Evolutionary conservation across 1,140 invertebrate genomes (phyloP).

Genomic region (Hycleus cichorii): DNA sequence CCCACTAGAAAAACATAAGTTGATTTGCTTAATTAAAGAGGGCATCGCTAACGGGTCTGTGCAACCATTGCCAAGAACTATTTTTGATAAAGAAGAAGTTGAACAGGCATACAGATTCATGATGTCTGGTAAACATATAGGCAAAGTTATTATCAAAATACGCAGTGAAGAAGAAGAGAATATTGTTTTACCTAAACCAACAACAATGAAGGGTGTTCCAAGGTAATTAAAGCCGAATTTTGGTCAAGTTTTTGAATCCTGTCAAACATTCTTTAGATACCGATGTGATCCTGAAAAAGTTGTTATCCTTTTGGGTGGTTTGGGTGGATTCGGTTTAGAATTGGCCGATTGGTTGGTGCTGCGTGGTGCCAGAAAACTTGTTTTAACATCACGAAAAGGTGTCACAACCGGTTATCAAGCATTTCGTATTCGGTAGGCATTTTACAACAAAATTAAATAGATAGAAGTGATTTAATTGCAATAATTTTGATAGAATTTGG

Average conservation of each 20-base stretch:
- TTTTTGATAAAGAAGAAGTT: slow-evolving; percentile 53
- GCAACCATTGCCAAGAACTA: slow-evolving; percentile 67
- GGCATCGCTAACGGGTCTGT: slow-evolving; percentile 83
- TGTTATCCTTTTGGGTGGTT: slow-evolving; percentile 62
- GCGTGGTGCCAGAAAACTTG: slow-evolving; percentile 67
- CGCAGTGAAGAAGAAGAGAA: slow-evolving; percentile 56
- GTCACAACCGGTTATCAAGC: slow-evolving; percentile 74
- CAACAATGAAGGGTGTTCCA: neutral
- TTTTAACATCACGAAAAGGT: slow-evolving; percentile 74
- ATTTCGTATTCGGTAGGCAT: slow-evolving; percentile 47
- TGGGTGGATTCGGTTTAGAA: slow-evolving; percentile 81
- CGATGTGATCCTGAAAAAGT: slow-evolving; percentile 42
- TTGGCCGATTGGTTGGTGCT: slow-evolving; percentile 71
- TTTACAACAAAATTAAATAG: too few species aligned
- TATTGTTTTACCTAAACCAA: slow-evolving; percentile 33
- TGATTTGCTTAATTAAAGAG: slow-evolving; percentile 56
- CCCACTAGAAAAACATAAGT: slow-evolving; percentile 22
- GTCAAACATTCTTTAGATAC: slow-evolving; percentile 16
- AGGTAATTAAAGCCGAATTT: neutral
- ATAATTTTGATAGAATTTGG: slow-evolving; percentile 41
- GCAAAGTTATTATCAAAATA: slow-evolving; percentile 68
- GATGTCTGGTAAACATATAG: slow-evolving; percentile 56
- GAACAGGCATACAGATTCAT: slow-evolving; percentile 66
- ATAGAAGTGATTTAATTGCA: too few species aligned
- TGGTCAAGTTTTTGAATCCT: too few species aligned